Conservation (phyloP, 2,888 invertebrate genomes). For the Aromia moschata region DNA sequence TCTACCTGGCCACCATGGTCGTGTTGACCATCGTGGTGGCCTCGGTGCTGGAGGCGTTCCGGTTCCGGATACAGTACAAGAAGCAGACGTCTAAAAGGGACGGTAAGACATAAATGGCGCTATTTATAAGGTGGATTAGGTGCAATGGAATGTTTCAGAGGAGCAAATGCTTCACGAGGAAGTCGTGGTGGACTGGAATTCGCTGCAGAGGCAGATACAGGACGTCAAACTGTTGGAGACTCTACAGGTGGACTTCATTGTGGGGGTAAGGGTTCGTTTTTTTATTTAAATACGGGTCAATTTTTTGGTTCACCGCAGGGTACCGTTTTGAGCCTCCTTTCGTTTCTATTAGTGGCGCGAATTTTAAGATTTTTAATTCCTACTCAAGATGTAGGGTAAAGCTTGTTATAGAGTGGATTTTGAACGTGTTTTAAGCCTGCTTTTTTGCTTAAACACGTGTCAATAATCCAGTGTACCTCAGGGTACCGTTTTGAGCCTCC, state of each 20-base stretch:
- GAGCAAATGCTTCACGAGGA: slow-evolving; percentile 80
- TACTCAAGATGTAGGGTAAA: too few relatives aligned
- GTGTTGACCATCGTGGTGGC: slow-evolving; percentile 92
- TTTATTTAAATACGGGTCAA: slow-evolving; percentile 7
- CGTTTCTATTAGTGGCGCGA: too few relatives aligned
- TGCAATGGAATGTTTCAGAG: slow-evolving; percentile 64
- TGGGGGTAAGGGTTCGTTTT: slow-evolving; percentile 65
- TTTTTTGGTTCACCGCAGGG: slow-evolving; percentile 3
- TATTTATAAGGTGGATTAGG: too few relatives aligned
- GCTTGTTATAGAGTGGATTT: too few relatives aligned
- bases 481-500: neutral
- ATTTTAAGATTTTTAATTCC: too few relatives aligned
- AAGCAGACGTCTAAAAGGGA: slow-evolving; percentile 80
- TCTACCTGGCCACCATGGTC: slow-evolving; percentile 89
- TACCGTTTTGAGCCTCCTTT: neutral
- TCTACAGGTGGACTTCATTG: slow-evolving; percentile 64
- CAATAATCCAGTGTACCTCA: slow-evolving; percentile 1
- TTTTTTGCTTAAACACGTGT: slow-evolving; percentile 6
- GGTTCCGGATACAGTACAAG: slow-evolving; percentile 89
- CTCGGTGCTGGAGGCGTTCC: slow-evolving; percentile 86
- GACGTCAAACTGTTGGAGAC: slow-evolving; percentile 66
- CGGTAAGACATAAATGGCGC: slow-evolving; percentile 69
- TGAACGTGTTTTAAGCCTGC: too few relatives aligned
- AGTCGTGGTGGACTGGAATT: slow-evolving; percentile 77
- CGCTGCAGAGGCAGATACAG: slow-evolving; percentile 68